These are phyloP conservation scores for Pseudochirops cupreus DNA, from an alignment of 2,797 vertebrate species.

Conservation along the genomic window DNA sequence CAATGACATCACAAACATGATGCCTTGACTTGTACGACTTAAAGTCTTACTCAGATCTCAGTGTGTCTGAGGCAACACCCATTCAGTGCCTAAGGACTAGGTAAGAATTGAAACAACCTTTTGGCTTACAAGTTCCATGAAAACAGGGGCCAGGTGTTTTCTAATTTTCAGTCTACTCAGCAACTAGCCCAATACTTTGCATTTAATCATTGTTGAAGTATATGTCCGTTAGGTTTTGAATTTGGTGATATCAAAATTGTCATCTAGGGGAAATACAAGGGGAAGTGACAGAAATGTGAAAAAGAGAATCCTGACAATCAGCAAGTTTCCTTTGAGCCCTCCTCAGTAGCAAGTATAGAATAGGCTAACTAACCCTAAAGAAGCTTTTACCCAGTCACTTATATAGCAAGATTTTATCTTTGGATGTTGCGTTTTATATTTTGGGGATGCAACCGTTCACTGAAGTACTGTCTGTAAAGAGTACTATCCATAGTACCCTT, in stretches of 20 bases:
- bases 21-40: neutral
- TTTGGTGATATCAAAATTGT: conserved; percentile 30
- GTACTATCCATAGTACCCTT: neutral
- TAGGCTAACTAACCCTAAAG: neutral
- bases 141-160: neutral
- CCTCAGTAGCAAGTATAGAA: neutral
- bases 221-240: neutral
- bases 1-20: neutral
- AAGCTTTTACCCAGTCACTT: conserved; percentile 22
- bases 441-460: neutral
- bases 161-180: neutral
- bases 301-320: neutral
- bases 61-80: neutral
- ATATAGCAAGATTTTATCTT: neutral
- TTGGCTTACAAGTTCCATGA: neutral
- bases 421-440: conserved; percentile 20
- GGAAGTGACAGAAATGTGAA: conserved; percentile 5
- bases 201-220: neutral
- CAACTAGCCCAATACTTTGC: neutral
- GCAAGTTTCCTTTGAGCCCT: conserved; percentile 14
- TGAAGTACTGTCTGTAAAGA: neutral
- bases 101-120: neutral
- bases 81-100: neutral
- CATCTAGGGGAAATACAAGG: conserved; percentile 21
- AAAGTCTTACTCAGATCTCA: neutral